These are phyloP conservation scores for Megathymus violae DNA, from an alignment of 1,140 invertebrate species.

Conservation along the genomic window DNA sequence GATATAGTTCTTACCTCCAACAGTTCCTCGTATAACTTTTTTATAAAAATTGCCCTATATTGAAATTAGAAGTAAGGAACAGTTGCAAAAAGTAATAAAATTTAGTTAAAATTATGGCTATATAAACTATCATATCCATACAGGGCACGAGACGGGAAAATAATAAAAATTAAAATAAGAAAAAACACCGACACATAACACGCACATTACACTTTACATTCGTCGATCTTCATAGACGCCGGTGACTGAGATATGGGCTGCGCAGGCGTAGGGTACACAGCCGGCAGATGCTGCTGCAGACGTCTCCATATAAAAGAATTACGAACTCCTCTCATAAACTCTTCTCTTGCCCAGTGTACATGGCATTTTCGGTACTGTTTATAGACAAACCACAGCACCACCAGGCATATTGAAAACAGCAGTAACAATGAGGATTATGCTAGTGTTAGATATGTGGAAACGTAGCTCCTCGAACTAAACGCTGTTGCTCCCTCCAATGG, in stretches of 20 bases:
- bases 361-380: background rate
- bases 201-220: background rate
- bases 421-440: background rate
- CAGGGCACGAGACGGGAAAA: too few species aligned
- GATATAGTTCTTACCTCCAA: conserved; percentile 24
- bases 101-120: background rate
- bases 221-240: background rate
- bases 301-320: background rate
- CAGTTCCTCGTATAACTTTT: conserved; percentile 24
- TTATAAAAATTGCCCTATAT: background rate
- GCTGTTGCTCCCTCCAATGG: background rate
- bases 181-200: too few species aligned
- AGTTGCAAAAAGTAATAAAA: too few species aligned
- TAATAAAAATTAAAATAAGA: too few species aligned
- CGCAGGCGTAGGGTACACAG: too few species aligned
- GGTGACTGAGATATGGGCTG: background rate
- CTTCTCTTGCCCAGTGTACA: background rate
- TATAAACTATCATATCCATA: too few species aligned
- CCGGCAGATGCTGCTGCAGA: too few species aligned
- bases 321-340: background rate
- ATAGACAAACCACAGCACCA: background rate
- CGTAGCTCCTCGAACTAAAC: background rate
- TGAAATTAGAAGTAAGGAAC: too few species aligned
- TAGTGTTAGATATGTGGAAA: background rate
- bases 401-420: background rate